Percentiles rank a stretch among this genome's conserved stretches.
Evolutionary conservation across 2,113 vertebrate species (phyloP).

Genomic region (Aviceda subcristata): DNA sequence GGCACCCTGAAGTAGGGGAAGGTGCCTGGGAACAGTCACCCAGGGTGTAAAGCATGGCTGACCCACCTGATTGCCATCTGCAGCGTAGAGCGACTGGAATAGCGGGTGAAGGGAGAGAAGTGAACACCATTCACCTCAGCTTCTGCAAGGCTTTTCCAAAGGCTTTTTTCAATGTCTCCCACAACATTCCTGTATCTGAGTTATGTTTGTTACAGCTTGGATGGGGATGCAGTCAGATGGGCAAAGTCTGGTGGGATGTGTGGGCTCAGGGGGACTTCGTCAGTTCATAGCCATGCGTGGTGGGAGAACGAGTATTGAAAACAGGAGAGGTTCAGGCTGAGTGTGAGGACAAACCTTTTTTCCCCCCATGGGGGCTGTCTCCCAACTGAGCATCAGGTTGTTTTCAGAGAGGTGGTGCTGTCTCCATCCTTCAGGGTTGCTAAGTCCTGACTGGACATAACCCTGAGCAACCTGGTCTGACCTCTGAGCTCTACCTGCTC

Average conservation of each 20-base stretch:
- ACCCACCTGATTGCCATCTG: neutral
- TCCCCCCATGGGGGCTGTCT: rapidly evolving
- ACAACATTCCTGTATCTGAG: neutral
- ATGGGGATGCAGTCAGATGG: neutral
- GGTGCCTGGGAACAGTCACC: neutral
- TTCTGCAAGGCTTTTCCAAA: neutral
- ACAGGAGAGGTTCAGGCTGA: neutral
- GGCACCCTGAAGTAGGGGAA: neutral
- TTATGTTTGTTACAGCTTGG: neutral
- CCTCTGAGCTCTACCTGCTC: neutral
- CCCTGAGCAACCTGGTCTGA: neutral
- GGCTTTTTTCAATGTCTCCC: neutral
- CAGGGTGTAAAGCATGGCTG: neutral
- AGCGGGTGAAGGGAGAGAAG: neutral
- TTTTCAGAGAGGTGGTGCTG: neutral
- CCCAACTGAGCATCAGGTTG: neutral
- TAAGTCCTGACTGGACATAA: neutral
- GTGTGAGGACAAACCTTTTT: neutral
- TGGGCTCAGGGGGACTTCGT: neutral
- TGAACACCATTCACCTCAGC: neutral
- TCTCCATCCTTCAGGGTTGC: neutral
- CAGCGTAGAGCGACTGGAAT: neutral
- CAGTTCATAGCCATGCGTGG: neutral
- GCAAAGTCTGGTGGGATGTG: neutral
- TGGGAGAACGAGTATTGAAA: neutral